These are phyloP conservation scores for Podarcis siculus DNA, from an alignment of 2,797 vertebrate genomes.

Conservation along the genomic window DNA sequence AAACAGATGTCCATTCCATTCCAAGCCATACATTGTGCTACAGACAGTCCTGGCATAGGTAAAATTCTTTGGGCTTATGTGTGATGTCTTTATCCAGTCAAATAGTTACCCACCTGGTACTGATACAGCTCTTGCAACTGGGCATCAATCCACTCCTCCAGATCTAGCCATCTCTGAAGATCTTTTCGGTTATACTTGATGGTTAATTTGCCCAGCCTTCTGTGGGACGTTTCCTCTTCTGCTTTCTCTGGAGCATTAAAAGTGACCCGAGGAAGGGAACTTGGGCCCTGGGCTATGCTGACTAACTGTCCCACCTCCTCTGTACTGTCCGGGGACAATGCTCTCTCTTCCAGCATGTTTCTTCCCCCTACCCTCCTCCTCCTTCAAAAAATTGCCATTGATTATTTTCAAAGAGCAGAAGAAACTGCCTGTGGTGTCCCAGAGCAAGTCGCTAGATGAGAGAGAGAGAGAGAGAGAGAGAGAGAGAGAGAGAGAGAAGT, in stretches of 20 bases:
- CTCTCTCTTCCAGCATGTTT: not conserved
- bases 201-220: conserved; percentile 92
- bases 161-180: conserved; percentile 92
- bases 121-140: conserved; percentile 94
- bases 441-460: conserved; percentile 6
- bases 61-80: accelerated
- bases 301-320: conserved; percentile 34
- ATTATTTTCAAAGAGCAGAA: not conserved
- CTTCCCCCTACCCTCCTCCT: not conserved
- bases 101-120: conserved; percentile 83
- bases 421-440: accelerated
- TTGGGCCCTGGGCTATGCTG: conserved; percentile 85
- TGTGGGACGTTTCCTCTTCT: conserved; percentile 83
- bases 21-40: not conserved
- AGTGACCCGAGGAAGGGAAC: conserved; percentile 88
- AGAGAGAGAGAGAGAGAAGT: not conserved
- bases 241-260: conserved; percentile 84
- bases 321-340: conserved; percentile 19
- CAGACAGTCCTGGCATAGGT: not conserved
- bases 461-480: not conserved
- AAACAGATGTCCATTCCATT: not conserved
- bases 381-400: not conserved
- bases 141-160: conserved; percentile 94
- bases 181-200: conserved; percentile 96
- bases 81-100: not conserved